Base-by-base conservation (phyloP, 37 sponge, comb jelly and placozoan genomes). In the Agelas oroides region DNA sequence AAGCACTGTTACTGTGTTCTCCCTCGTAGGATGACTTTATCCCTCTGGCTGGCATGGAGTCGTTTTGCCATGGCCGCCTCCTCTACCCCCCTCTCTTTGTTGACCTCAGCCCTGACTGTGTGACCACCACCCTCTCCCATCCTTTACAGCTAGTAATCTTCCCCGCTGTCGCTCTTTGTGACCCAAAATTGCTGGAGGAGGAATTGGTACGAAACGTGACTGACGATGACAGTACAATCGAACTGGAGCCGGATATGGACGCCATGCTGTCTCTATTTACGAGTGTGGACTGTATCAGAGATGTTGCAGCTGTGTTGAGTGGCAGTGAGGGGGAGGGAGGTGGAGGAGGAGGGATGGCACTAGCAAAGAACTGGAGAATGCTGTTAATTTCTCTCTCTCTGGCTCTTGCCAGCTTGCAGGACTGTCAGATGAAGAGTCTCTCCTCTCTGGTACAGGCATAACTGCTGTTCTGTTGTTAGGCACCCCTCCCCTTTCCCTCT, bases 31-130 rank as follows among this genome's bases (percentile, higher is more conserved):
- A 65, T 21, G 18, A 23, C 24, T 75, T 40, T 27, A 23, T 84
- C 23, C 73, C 84, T 28, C 37, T 84, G 34, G 19, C 64, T 34
- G 64, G 34, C 2, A 55, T 84, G 54, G 84, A 84, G 33, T 52
- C 70, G 2, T 77, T 77, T 71, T 78, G 77, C 58, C 21, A 57
- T 30, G 60, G 67, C 21, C 20, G 46, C 58, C 70, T 66, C 3
- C 59, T 66, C 69, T 85, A 40, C 62, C 2, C 71, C 36, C 78
- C 86, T 28, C 13, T 70, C 60, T 67, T 84, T 40, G n/a, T 1
- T 8, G 62, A 77, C 52, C 39, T 60, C 3, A 53, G 71, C 57
- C 14, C 40, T 61, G 19, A 27, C 55, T 2, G 1, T 23, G 46
- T 77, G n/a, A 38, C 76, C 14, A 25, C 86, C 46, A 70, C 86